phyloP scores from a whole-genome alignment of 64 coral and sea anemone genomes.

The Astreopora myriophthalma region DNA sequence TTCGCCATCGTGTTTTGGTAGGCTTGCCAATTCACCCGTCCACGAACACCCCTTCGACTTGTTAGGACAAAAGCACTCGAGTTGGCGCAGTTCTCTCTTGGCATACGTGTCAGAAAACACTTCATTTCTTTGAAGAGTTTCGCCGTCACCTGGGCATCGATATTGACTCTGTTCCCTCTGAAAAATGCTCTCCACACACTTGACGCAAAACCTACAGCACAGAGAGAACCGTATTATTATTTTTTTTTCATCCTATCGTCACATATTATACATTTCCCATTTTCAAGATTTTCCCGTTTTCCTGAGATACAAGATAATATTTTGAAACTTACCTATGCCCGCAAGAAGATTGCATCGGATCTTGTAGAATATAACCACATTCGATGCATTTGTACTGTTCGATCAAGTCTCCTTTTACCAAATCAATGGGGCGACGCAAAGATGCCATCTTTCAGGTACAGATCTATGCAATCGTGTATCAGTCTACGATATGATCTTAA shows the following conservation, averaged over 20 bases:
- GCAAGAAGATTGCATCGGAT: conserved; percentile 64
- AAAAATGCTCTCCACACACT: no score
- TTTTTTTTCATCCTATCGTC: no score
- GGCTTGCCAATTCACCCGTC: conserved; percentile 14
- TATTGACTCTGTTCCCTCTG: no score
- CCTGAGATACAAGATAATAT: no score
- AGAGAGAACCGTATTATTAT: no score
- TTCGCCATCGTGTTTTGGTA: conserved; percentile 19
- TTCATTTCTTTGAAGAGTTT: background rate
- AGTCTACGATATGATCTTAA: no score
- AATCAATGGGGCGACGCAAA: no score
- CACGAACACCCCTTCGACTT: conserved; percentile 65
- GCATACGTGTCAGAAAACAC: conserved; percentile 73
- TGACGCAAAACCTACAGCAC: no score
- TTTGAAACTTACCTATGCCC: conserved; percentile 83
- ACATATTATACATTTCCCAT: no score
- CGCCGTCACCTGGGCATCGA: conserved; percentile 61
- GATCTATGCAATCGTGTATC: no score
- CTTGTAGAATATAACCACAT: conserved; percentile 51
- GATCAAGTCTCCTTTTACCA: background rate
- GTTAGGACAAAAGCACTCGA: conserved; percentile 67
- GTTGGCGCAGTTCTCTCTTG: conserved; percentile 24
- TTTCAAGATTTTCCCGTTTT: no score
- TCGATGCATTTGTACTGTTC: conserved; percentile 45
- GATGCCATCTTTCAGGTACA: no score